A percentile compares a stretch with the other conserved stretches of the same genome.
Conservation (phyloP, 1,140 invertebrate species). For the Centruroides vittatus region DNA sequence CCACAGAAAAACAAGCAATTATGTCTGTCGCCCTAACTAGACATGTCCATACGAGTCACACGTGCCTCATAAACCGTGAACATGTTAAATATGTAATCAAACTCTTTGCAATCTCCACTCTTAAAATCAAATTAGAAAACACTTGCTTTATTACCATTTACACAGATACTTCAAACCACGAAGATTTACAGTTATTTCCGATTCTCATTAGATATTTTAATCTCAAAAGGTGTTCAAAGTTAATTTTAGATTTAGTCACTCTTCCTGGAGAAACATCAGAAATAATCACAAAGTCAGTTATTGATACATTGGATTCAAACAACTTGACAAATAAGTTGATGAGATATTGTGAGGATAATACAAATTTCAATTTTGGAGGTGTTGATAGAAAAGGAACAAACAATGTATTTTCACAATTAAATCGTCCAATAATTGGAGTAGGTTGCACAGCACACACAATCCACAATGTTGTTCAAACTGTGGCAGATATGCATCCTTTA, state of each 20-base stretch:
- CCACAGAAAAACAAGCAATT: no score
- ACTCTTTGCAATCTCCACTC: not conserved
- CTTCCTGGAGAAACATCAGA: not conserved
- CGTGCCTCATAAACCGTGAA: no score
- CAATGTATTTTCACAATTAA: conserved; percentile 1
- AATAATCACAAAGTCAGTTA: not conserved
- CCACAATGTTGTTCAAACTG: conserved; percentile 5
- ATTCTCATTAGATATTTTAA: not conserved
- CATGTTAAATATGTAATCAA: not conserved
- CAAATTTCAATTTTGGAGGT: conserved; percentile 4
- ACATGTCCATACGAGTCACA: no score
- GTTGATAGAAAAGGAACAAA: not conserved
- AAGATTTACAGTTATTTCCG: conserved; percentile 1
- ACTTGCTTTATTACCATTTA: not conserved
- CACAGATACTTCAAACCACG: conserved; percentile 1
- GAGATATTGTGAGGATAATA: conserved; percentile 1
- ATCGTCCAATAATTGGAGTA: conserved; percentile 1
- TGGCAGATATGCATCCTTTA: conserved; percentile 21
- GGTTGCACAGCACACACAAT: conserved; percentile 3
- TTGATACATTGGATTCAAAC: not conserved
- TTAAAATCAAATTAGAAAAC: conserved; percentile 1
- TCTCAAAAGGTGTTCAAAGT: no score
- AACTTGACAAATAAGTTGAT: conserved; percentile 4
- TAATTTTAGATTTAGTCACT: no score
- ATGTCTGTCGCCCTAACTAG: no score